Evolutionary conservation across 2,797 vertebrate species (phyloP), one percentile per base, ranked within the genome.

Genomic region (Scleropages formosus): DNA sequence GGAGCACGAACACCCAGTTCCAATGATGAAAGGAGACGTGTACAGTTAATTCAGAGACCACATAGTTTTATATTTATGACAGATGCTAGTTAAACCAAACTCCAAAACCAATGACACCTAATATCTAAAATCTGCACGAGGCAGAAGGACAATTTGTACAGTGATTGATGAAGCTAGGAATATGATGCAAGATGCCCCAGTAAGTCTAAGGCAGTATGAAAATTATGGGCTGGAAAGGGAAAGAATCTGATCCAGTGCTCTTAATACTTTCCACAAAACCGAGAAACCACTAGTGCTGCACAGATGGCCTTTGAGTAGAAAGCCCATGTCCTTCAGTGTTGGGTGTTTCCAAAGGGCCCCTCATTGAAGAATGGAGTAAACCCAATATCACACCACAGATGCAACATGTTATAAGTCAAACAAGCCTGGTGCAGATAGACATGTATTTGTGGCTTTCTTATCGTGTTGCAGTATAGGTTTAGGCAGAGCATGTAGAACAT

Each of bases 211-310:
- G 71, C 77, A 81, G 84, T 76, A 83, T 83, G 73, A 82, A 88
- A 89, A 86, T 85, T 71, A 87, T 80, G 78, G 78, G 80, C 78
- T 82, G 82, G 68, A 69, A 49, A 61, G 78, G 74, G 76, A 79
- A 80, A 75, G 70, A 64, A 63, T 51, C 75, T 77, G 81, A 85
- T 84, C 84, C 73, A 80, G 76, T 81, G 77, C 73, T 67, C 22
- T 81, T 85, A 85, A 90, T 89, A 84, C 80, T 89, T 91, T 91
- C 86, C 86, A 87, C 87, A 87, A 89, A 81, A 82, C 80, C 53
- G 80, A 84, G 67, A 88, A 85, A 86, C 82, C 74, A 20, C 79
- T 20, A 60, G 80, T 58, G 75, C 82, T 73, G 68, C 61, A 76
- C 81, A 85, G 83, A 87, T 82, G 83, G 80, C 82, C 81, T 65